Conservation (phyloP, 2,113 vertebrate species). For the Leucoraja erinaceus region DNA sequence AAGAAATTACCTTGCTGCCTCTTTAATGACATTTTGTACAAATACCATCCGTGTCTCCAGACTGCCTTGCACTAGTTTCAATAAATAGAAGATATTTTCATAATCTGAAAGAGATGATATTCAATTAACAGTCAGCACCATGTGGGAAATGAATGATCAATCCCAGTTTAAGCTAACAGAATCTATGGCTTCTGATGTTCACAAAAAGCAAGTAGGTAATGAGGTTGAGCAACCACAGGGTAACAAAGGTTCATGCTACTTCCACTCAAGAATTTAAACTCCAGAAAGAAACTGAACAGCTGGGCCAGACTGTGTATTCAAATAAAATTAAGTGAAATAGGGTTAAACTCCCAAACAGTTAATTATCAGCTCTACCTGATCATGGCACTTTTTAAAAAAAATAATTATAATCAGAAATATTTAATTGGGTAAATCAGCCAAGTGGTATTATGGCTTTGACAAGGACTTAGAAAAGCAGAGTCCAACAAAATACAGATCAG, state of each 20-base stretch:
- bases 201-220: background rate
- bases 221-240: background rate
- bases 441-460: background rate
- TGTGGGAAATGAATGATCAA: too few species aligned
- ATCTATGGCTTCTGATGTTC: background rate
- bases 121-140: background rate
- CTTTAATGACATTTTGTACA: slow-evolving; percentile 90
- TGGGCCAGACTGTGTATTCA: background rate
- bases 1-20: slow-evolving; percentile 76
- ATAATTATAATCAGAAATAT: background rate
- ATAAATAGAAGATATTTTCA: slow-evolving; percentile 87
- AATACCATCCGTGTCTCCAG: slow-evolving; percentile 84
- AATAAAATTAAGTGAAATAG: background rate
- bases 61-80: slow-evolving; percentile 89
- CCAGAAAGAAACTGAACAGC: background rate
- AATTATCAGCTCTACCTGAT: background rate
- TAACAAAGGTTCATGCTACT: background rate
- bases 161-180: background rate
- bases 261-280: background rate
- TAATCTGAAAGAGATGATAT: slow-evolving; percentile 65
- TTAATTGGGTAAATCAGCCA: background rate
- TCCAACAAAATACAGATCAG: background rate
- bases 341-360: background rate
- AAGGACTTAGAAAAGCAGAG: background rate
- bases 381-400: background rate